Base-by-base conservation (phyloP, 2,888 invertebrate genomes). In the Laspeyria flexula region DNA sequence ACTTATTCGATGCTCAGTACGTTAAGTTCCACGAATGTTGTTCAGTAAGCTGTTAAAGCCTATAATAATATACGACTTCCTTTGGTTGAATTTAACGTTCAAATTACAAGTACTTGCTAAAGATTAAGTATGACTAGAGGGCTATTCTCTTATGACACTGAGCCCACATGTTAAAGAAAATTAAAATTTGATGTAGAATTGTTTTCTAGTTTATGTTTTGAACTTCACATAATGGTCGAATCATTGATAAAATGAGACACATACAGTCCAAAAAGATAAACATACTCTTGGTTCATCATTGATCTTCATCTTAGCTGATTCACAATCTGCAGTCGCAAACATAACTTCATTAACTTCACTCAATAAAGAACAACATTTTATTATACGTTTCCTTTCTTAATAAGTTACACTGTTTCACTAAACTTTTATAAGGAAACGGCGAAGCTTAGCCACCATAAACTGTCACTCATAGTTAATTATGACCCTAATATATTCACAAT, bases 381-480 rank as follows among this genome's bases (percentile, higher is more conserved):
- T 65, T 56, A 42, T 43, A 12, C 43, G 43, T 50, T 66, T 70
- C 61, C 71, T 57, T 43, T 44, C 25, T 40, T 38, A 49, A 69
- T 58, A 51, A 54, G 45, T 55, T 57, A 7, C 6, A 30, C 33
- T 46, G 25, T 55, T 49, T 33, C 27, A 50, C 43, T 45, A 23
- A 43, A 60, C 55, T 65, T 70, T 65, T 75, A 73, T 75, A 66
- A 73, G 74, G 72, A 76, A 76, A 71, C 66, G 60, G 68, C 73
- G 64, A 69, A 71, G 57, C 66, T 66, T 62, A 61, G 60, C 60
- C 66, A 66, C 60, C 73, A 75, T 77, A 73, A 60, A 77, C 65
- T 79, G 77, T 77, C 79, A 75, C 68, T 78, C 73, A 70, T 68
- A 65, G 55, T 79, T 75, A 75, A 79, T 77, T 75, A 71, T 62